Conservation (phyloP, 2,797 vertebrate species). For the Spinus pinus region DNA sequence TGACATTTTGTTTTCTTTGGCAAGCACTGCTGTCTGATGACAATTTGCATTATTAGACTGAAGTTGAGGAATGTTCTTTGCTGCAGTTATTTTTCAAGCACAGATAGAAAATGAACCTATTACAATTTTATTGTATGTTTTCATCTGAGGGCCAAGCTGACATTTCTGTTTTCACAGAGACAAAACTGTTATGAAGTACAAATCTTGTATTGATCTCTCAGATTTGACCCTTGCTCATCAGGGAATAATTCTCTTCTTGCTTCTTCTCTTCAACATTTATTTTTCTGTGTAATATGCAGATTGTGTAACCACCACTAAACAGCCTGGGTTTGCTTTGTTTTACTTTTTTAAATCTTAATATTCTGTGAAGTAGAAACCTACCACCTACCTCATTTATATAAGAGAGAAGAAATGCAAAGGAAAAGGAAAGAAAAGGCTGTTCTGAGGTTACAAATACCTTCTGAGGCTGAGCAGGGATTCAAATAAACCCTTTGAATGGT, state of each 20-base stretch:
- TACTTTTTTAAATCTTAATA: not conserved
- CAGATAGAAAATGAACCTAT: not conserved
- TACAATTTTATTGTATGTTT: not conserved
- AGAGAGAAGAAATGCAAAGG: not conserved
- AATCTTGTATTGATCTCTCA: not conserved
- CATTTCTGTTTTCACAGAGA: not conserved
- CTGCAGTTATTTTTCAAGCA: not conserved
- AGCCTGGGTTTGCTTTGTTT: not conserved
- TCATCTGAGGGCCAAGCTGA: not conserved
- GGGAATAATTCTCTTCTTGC: not conserved
- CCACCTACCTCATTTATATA: not conserved
- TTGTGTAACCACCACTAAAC: not conserved
- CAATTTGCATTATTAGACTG: slow-evolving; percentile 34
- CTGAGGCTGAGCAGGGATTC: not conserved
- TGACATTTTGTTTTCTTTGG: slow-evolving; percentile 29
- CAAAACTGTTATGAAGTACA: not conserved
- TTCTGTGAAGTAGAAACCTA: not conserved
- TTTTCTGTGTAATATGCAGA: not conserved
- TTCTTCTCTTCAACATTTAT: not conserved
- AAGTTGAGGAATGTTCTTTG: not conserved
- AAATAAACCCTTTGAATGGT: not conserved
- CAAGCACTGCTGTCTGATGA: not conserved
- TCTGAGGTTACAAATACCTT: not conserved
- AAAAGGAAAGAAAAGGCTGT: not conserved
- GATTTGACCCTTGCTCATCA: not conserved